Evolutionary conservation across 2,888 invertebrate species (phyloP).

Genomic region (Drosophila prolongata): DNA sequence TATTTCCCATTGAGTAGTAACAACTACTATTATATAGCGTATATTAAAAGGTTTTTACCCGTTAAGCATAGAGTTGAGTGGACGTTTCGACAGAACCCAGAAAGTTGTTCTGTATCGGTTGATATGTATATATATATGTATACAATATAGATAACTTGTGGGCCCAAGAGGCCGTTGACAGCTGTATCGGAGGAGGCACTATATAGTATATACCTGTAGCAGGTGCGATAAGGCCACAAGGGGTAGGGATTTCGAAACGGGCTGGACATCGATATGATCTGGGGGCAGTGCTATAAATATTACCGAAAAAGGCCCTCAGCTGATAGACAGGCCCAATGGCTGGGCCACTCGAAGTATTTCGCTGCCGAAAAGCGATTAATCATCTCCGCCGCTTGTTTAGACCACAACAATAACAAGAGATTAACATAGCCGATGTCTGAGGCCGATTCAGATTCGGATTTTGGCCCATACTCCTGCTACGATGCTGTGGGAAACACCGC

Average conservation of each 20-base stretch:
- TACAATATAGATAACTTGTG: slow-evolving; percentile 5
- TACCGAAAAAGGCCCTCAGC: slow-evolving; percentile 6
- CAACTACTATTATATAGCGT: too few relatives aligned
- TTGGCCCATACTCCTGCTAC: slow-evolving; percentile 8
- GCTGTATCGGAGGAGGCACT: not conserved
- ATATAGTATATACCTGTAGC: not conserved
- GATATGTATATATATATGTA: not conserved
- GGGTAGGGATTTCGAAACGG: slow-evolving; percentile 12
- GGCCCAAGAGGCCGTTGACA: slow-evolving; percentile 9
- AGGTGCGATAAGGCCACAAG: slow-evolving; percentile 13
- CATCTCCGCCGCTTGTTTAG: slow-evolving; percentile 38
- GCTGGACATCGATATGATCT: slow-evolving; percentile 30
- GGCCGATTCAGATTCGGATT: slow-evolving; percentile 18
- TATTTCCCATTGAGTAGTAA: too few relatives aligned
- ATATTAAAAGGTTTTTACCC: too few relatives aligned
- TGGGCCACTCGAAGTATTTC: slow-evolving; percentile 31
- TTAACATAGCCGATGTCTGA: slow-evolving; percentile 32
- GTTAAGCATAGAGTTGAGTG: too few relatives aligned
- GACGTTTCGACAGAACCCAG: too few relatives aligned
- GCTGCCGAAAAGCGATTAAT: slow-evolving; percentile 49
- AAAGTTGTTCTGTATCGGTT: too few relatives aligned
- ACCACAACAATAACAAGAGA: slow-evolving; percentile 34
- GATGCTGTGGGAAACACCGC: slow-evolving; percentile 28
- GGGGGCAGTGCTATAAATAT: slow-evolving; percentile 25
- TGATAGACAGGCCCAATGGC: slow-evolving; percentile 19